These are phyloP conservation scores for Phaetusa simplex DNA, from an alignment of 2,113 vertebrate species.

Conservation along the genomic window DNA sequence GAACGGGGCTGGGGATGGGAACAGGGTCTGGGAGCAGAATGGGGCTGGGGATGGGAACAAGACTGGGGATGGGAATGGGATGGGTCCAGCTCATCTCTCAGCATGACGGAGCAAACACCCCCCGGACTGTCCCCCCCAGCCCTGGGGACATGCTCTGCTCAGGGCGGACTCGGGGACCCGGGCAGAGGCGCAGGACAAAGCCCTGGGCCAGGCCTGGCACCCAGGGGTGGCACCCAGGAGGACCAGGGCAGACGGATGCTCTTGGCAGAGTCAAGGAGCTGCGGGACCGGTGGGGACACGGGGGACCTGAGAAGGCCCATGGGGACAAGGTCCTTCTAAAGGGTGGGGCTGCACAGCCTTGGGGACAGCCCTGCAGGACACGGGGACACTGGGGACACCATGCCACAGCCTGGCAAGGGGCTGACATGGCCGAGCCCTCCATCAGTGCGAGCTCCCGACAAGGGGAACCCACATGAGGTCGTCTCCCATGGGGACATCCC, in stretches of 20 bases:
- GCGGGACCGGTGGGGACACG: neutral
- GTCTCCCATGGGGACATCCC: neutral
- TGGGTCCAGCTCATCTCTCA: neutral
- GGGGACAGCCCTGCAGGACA: neutral
- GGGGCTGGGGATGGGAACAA: neutral
- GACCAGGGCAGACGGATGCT: neutral
- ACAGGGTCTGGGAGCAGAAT: too few relatives aligned
- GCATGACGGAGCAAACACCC: neutral
- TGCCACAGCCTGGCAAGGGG: neutral
- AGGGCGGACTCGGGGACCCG: neutral
- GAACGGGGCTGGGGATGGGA: too few relatives aligned
- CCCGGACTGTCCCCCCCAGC: neutral
- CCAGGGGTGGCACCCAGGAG: neutral
- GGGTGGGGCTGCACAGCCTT: neutral
- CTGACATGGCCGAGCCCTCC: neutral
- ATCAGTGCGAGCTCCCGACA: rapidly evolving
- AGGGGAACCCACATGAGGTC: neutral
- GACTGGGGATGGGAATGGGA: neutral
- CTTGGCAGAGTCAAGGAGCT: neutral
- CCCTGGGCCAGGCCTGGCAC: neutral
- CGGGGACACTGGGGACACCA: neutral
- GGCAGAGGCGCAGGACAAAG: neutral
- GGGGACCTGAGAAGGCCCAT: neutral
- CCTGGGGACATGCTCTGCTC: neutral
- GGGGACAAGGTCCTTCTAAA: neutral